These are phyloP conservation scores for Apotomis turbidana DNA, from an alignment of 2,888 invertebrate genomes.

Conservation along the genomic window DNA sequence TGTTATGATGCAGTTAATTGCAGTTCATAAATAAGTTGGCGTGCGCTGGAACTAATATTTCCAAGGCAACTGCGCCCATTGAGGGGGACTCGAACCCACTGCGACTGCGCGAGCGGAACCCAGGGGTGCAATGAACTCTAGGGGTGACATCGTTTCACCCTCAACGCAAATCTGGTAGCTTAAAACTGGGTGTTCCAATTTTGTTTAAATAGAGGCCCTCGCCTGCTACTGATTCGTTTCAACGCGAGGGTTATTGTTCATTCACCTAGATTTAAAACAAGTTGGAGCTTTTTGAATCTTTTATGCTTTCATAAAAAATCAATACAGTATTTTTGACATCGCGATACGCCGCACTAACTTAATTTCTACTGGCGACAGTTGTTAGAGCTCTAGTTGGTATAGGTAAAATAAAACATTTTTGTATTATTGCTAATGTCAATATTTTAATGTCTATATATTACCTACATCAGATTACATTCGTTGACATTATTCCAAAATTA, in stretches of 20 bases:
- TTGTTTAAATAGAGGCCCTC: constrained; percentile 40
- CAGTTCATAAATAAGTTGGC: constrained; percentile 41
- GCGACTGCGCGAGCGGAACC: constrained; percentile 42
- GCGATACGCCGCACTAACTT: neutral
- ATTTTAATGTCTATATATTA: constrained; percentile 82
- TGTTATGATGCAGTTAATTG: constrained; percentile 41
- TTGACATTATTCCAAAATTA: constrained; percentile 82
- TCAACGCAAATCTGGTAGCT: constrained; percentile 42
- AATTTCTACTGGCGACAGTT: neutral
- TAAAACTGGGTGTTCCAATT: constrained; percentile 43
- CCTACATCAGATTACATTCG: constrained; percentile 85
- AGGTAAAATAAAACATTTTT: constrained; percentile 67
- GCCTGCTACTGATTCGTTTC: constrained; percentile 35
- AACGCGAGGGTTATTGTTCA: constrained; percentile 35
- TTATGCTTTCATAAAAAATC: constrained; percentile 19
- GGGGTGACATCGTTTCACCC: constrained; percentile 43
- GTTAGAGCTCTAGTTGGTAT: neutral
- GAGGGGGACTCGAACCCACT: constrained; percentile 25
- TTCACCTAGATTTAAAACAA: constrained; percentile 37
- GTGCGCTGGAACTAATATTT: constrained; percentile 41
- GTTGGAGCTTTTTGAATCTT: constrained; percentile 19
- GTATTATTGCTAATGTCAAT: constrained; percentile 84
- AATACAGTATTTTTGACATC: constrained; percentile 11
- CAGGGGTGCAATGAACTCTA: constrained; percentile 42
- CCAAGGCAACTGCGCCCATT: constrained; percentile 37